phyloP scores from a whole-genome alignment of 2,888 invertebrate genomes.

The Bembecia ichneumoniformis region DNA sequence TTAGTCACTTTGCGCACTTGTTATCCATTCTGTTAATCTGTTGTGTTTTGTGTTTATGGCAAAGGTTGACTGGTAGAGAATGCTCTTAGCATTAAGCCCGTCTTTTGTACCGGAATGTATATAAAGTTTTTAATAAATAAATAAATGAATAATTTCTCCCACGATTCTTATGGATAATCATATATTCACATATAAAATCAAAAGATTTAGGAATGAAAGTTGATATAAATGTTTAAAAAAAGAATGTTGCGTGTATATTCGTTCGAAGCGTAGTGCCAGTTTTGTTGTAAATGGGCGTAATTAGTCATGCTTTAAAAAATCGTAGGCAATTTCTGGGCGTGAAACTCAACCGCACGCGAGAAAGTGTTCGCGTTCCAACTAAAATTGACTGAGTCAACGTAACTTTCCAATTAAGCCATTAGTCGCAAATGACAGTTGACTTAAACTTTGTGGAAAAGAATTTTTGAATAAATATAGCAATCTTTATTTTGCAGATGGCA shows the following conservation, averaged over 20 bases:
- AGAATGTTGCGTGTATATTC: background rate
- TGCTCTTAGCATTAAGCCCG: no score
- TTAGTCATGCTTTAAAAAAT: conserved; percentile 33
- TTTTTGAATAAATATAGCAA: background rate
- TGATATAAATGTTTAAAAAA: no score
- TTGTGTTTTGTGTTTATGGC: no score
- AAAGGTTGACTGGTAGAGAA: no score
- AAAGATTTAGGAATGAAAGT: no score
- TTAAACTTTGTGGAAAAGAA: conserved; percentile 34
- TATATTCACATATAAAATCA: no score
- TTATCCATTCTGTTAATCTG: no score
- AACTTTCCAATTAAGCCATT: conserved; percentile 67
- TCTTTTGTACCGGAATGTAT: no score
- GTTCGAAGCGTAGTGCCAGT: background rate
- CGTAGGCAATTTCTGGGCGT: conserved; percentile 32
- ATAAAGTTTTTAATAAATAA: no score
- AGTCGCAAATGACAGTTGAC: conserved; percentile 37
- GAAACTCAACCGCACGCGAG: conserved; percentile 45
- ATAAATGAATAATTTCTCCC: no score
- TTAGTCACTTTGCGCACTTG: no score
- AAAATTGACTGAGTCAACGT: conserved; percentile 48
- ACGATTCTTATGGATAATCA: no score
- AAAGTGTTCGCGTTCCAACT: conserved; percentile 40
- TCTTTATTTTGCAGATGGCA: background rate
- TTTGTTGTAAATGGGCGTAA: conserved; percentile 19